These are phyloP conservation scores for Oreochromis grahami DNA, from an alignment of 2,797 vertebrate species.

Conservation along the genomic window DNA sequence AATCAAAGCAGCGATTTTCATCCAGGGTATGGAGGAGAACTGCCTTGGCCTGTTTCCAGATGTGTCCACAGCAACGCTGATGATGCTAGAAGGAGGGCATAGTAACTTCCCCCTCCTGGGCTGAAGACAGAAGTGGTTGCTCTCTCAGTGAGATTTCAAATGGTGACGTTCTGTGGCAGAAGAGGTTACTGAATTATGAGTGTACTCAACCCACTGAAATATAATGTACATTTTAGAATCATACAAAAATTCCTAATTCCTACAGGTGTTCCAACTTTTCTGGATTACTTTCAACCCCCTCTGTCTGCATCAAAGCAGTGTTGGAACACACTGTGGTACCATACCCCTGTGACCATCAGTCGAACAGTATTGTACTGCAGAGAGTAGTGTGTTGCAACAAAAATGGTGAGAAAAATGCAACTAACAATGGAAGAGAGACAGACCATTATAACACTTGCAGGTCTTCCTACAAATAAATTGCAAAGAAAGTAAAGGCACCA, in stretches of 20 bases:
- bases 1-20: neutral
- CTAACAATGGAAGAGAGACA: neutral
- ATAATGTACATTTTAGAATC: neutral
- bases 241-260: neutral
- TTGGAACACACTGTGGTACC: neutral
- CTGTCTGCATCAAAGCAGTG: neutral
- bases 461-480: neutral
- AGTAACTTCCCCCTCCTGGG: neutral
- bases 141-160: neutral
- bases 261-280: neutral
- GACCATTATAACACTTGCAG: neutral
- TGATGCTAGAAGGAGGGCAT: neutral
- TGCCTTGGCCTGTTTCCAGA: neutral
- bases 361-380: neutral
- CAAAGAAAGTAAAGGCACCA: neutral
- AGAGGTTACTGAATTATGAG: neutral
- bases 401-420: neutral
- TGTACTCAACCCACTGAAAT: neutral
- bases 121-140: neutral
- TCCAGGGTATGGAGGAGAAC: neutral
- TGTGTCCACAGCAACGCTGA: neutral
- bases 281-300: neutral
- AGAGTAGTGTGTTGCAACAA: neutral
- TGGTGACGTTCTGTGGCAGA: neutral
- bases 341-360: neutral